Base-by-base conservation (phyloP, 2,113 vertebrate genomes). In the Rhynchopsitta pachyrhyncha region DNA sequence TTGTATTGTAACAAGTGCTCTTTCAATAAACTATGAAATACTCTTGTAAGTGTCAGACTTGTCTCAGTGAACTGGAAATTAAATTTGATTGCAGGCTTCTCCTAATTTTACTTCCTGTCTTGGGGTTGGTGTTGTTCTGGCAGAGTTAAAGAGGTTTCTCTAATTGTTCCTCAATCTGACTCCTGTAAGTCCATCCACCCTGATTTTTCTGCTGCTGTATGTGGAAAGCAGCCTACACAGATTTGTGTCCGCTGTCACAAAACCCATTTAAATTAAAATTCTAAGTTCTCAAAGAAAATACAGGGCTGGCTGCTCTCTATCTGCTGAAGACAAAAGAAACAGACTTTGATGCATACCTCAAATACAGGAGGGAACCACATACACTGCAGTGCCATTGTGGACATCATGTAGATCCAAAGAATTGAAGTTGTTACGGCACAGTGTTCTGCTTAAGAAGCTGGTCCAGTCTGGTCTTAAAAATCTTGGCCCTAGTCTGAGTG, bases 1-100 rank as follows among this genome's bases (percentile, higher is more conserved):
- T 96, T 98, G 95, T 97, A 97, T 98, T 97, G 96, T 97, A 97
- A 97, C 92, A 97, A 98, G 95, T 97, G 95, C 92, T 98, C 84
- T 83, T 97, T 97, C 95, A 98, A 98, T 98, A 98, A 98, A 98
- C 93, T 67, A 79, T 93, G 90, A 96, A 98, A 93, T 97, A 93
- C 82, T 97, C 92, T 95, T 97, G 91, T 96, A 96, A 97, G 92
- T 95, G 95, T 98, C 94, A 97, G 90, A 83, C 77, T 97, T 88
- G 68, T 97, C 82, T 96, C 82, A 92, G 89, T 67, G 91, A 88
- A 88, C 89, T 87, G 39, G 83, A 77, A 82, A 76, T 88, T 73
- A 60, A 95, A 75, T 20, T 81, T 79, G 42, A 41, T 66, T 81
- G 39, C 59, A 87, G 83, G 46, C 74, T 84, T 86, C 62, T 82